Percentiles rank a stretch among this genome's conserved stretches.
Conservation (phyloP, 2,888 invertebrate genomes). For the Nebria salina region DNA sequence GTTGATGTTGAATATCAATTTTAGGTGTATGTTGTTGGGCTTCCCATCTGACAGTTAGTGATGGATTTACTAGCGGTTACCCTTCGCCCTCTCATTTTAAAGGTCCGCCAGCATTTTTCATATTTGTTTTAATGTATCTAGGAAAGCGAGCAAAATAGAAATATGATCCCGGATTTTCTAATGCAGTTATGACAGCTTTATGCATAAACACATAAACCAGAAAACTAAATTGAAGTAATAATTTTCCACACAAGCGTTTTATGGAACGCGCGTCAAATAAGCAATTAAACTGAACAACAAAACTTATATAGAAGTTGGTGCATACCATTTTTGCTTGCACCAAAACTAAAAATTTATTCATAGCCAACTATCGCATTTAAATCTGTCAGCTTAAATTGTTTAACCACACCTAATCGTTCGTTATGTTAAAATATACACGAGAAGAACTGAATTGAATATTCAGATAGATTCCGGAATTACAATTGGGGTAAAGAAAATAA, state of each 20-base stretch:
- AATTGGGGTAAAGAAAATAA: neutral
- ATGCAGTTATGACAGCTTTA: neutral
- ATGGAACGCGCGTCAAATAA: conserved; percentile 1
- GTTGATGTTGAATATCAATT: conserved; percentile 1
- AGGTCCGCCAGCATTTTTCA: neutral
- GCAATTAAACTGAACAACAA: neutral
- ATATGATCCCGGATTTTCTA: neutral
- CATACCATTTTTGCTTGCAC: neutral
- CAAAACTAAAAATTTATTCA: neutral
- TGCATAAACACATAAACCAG: neutral
- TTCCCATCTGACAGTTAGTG: neutral
- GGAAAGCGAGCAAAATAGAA: neutral
- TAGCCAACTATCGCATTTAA: neutral
- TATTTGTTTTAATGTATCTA: neutral
- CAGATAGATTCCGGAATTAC: neutral
- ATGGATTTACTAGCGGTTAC: neutral
- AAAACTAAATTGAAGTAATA: conserved; percentile 1
- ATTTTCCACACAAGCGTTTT: neutral
- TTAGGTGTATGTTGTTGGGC: neutral
- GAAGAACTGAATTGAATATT: neutral
- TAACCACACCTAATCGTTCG: neutral
- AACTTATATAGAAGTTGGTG: neutral
- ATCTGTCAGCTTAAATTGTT: neutral
- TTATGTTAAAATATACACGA: neutral
- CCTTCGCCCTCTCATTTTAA: neutral